Conservation (phyloP, 1,140 invertebrate genomes). For the Tetramorium simillimum region DNA sequence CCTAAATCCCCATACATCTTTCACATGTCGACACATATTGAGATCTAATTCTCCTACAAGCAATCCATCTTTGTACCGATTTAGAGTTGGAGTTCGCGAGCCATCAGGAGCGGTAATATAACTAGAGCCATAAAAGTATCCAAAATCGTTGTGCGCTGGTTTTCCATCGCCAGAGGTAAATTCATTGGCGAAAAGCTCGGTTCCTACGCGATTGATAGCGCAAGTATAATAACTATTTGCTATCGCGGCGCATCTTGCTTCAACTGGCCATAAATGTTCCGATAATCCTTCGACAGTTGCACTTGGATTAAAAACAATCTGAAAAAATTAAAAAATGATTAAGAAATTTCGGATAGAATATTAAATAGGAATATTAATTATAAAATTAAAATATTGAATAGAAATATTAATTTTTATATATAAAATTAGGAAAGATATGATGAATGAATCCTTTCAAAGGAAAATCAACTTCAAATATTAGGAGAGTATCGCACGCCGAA, state of each 20-base stretch:
- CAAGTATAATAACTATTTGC: conserved; percentile 98
- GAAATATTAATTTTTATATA: too few species aligned
- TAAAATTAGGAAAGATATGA: not conserved
- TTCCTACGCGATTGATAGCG: conserved; percentile 98
- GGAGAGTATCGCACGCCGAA: not conserved
- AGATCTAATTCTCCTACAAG: conserved; percentile 96
- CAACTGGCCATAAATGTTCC: conserved; percentile 98
- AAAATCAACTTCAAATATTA: conserved; percentile 2
- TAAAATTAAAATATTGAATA: conserved; percentile 4
- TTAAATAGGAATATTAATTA: not conserved
- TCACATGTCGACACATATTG: conserved; percentile 97
- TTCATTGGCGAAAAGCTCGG: conserved; percentile 95
- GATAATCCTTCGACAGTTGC: conserved; percentile 94
- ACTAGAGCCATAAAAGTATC: conserved; percentile 98
- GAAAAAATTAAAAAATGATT: conserved; percentile 20
- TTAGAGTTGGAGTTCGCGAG: conserved; percentile 94
- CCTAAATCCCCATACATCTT: conserved; percentile 97
- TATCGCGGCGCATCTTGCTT: conserved; percentile 98
- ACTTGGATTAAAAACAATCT: conserved; percentile 99
- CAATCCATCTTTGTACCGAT: conserved; percentile 95
- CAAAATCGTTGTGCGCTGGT: conserved; percentile 96
- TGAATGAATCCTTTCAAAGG: not conserved
- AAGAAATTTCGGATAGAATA: not conserved
- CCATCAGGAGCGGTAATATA: conserved; percentile 98
- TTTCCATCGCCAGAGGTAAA: conserved; percentile 98